Conservation (phyloP, 1,140 invertebrate genomes). For the Pseudomyrmex concolor region DNA sequence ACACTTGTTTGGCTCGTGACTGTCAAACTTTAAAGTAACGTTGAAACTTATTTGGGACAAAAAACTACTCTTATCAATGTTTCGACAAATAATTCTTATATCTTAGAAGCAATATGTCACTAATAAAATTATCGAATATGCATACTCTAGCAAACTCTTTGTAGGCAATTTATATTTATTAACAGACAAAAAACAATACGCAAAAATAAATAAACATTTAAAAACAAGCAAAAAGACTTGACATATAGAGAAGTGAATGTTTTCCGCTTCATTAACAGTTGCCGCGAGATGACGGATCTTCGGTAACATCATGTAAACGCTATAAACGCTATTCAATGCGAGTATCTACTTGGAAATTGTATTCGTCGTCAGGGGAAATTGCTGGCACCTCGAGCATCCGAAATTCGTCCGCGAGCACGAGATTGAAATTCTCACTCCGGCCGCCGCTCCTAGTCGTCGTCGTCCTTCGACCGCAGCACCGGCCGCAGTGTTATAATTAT, state of each 20-base stretch:
- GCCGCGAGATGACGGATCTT: constrained; percentile 28
- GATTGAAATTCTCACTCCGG: constrained; percentile 57
- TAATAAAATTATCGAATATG: not conserved
- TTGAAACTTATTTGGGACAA: constrained; percentile 3
- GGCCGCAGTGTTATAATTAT: constrained; percentile 72
- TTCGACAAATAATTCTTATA: not conserved
- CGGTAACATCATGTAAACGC: constrained; percentile 22
- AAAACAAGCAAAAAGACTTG: not conserved
- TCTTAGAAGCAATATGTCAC: not conserved
- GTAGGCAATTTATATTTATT: not conserved
- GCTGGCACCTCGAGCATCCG: constrained; percentile 60
- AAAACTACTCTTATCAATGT: not conserved
- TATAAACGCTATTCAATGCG: constrained; percentile 55
- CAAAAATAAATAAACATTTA: constrained; percentile 7
- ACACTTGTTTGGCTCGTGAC: not conserved
- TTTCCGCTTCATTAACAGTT: constrained; percentile 43
- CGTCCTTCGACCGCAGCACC: constrained; percentile 65
- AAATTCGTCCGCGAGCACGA: constrained; percentile 41
- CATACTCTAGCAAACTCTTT: not conserved
- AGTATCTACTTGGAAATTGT: constrained; percentile 53
- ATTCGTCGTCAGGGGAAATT: constrained; percentile 57
- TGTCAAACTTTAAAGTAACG: constrained; percentile 26
- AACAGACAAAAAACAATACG: not conserved
- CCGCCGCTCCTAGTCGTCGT: constrained; percentile 52
- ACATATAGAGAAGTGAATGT: not conserved